A percentile compares a stretch with the other conserved stretches of the same genome.
Evolutionary conservation across 2,797 vertebrate genomes (phyloP).

Genomic region (Mastacembelus armatus): DNA sequence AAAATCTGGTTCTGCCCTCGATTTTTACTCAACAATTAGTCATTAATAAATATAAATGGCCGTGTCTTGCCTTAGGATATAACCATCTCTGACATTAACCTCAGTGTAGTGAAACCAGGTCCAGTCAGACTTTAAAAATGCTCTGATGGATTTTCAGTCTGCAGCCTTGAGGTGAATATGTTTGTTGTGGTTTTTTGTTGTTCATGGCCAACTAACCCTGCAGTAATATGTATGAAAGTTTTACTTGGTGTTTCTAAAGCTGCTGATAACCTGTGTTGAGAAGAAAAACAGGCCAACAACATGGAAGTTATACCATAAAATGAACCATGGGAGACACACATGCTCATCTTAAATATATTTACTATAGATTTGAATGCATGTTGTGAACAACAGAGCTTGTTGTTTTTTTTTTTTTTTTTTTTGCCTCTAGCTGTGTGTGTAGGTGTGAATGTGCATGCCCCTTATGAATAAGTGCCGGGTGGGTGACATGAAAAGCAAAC

Average conservation of each 20-base stretch:
- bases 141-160: slow-evolving; percentile 35
- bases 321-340: too few relatives aligned
- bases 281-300: too few relatives aligned
- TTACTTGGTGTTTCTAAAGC: not conserved
- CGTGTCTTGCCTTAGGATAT: slow-evolving; percentile 31
- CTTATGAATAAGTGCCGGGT: not conserved
- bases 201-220: not conserved
- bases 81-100: slow-evolving; percentile 54
- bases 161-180: slow-evolving; percentile 21
- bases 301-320: too few relatives aligned
- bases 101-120: slow-evolving; percentile 29
- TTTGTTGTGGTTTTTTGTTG: slow-evolving; percentile 8
- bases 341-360: not conserved
- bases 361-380: not conserved
- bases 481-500: not conserved
- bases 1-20: slow-evolving; percentile 29
- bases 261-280: not conserved
- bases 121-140: slow-evolving; percentile 26
- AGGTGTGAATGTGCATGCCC: not conserved
- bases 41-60: slow-evolving; percentile 64
- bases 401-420: too few relatives aligned
- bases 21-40: slow-evolving; percentile 58
- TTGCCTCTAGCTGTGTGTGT: not conserved
- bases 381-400: not conserved
- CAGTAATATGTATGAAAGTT: not conserved